Base-by-base conservation (phyloP, 92 coral and sea anemone species). In the Blastomussa wellsi region DNA sequence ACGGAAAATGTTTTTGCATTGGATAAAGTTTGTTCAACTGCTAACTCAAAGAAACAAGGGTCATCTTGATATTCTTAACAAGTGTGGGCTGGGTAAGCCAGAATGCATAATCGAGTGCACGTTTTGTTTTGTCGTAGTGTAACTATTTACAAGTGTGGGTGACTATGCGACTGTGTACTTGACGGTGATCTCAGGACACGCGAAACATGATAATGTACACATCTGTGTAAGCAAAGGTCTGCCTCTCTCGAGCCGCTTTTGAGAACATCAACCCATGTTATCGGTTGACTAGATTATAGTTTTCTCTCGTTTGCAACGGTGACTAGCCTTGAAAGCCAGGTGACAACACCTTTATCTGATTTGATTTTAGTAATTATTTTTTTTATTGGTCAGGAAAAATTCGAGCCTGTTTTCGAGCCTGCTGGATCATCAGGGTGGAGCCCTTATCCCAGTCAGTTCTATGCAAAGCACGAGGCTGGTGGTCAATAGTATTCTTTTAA, bases 21-120 rank as follows among this genome's bases (percentile, higher is more conserved):
- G 12, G 20, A 66, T 11, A 16, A 20, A 0, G 49, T 49, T 80
- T 80, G 47, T n/a, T 68, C 84, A 80, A 20, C 76, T 67, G 84
- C 33, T 47, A 62, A 22, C 28, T 9, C 33, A 8, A 62, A 7
- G 32, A 9, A 9, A 0, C 5, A 62, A 9, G 68, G 15, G 68
- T 9, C 35, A 62, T 57, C 7, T 15, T 51, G 4, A 0, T 15
- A 14, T 24, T 24, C 65, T 5, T 55, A 17, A 20, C 17, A 55
- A 57, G 2, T 57, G 65, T 57, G 65, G 65, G 65, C 24, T 57
- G 29, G 1, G 29, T 6, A 57, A 57, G 24, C 65, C 5, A 57
- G 11, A 57, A 22, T 10, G 2, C 17, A 8, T 5, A 2, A 53
- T 57, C 65, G 65, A 57, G 7, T 57, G 65, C 1, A 22, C 0